phyloP scores from a whole-genome alignment of 2,888 invertebrate genomes.

The Trissoscelio sp. region DNA sequence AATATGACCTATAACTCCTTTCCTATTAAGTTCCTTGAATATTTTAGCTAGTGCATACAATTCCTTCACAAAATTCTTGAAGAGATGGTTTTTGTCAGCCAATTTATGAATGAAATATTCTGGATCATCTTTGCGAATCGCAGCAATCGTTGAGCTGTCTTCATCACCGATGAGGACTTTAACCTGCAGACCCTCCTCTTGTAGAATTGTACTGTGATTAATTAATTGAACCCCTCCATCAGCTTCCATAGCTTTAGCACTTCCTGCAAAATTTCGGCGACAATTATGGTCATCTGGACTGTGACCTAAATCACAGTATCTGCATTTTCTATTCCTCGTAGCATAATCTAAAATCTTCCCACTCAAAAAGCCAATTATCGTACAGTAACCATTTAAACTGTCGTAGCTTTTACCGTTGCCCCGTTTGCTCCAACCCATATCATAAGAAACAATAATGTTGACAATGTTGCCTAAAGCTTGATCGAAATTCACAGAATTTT shows the following conservation, averaged over 20 bases:
- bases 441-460: constrained; percentile 15
- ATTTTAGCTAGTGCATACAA: constrained; percentile 1
- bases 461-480: not conserved
- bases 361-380: constrained; percentile 9
- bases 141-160: constrained; percentile 71
- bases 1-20: constrained; percentile 18
- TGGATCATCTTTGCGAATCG: too few species aligned
- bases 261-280: not conserved
- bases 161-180: constrained; percentile 71
- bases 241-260: constrained; percentile 74
- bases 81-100: constrained; percentile 24
- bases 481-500: not conserved
- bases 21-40: not conserved
- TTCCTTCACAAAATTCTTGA: constrained; percentile 8
- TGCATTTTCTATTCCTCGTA: constrained; percentile 10
- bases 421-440: constrained; percentile 10
- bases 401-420: constrained; percentile 17
- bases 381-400: not conserved
- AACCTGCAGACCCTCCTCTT: constrained; percentile 66
- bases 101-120: constrained; percentile 10
- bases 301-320: not conserved
- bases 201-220: constrained; percentile 66
- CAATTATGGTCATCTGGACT: constrained; percentile 7
- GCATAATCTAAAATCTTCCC: not conserved
- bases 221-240: constrained; percentile 67